Conservation (phyloP, 2,797 vertebrate genomes). For the Heteromormyrus szaboi region DNA sequence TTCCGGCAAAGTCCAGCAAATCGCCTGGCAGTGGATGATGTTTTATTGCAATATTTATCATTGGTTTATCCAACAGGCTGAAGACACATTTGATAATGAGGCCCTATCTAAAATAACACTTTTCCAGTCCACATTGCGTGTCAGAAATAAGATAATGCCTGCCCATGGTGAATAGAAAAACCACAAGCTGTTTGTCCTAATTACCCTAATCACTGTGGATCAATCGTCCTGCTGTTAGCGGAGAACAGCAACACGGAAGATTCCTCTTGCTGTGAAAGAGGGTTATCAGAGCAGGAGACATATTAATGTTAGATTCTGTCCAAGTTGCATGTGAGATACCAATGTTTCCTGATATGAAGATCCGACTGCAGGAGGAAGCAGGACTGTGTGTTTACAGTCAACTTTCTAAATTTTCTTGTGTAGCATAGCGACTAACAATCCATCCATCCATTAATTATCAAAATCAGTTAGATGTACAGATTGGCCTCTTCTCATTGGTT, state of each 20-base stretch:
- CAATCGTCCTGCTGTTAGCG: background rate
- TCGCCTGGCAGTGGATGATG: background rate
- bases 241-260: background rate
- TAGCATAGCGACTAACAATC: background rate
- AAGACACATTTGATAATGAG: background rate
- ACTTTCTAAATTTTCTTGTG: background rate
- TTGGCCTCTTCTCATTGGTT: background rate
- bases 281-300: background rate
- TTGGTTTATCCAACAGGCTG: background rate
- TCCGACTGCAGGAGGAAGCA: background rate
- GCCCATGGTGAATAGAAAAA: conserved; percentile 9
- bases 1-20: background rate
- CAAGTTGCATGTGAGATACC: background rate
- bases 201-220: conserved; percentile 19
- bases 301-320: background rate
- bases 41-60: background rate
- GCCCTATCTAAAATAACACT: background rate
- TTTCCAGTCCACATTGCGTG: background rate
- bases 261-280: background rate
- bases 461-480: background rate
- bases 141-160: background rate
- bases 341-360: background rate
- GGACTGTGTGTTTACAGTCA: background rate
- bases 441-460: background rate
- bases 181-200: conserved; percentile 24